A percentile compares a stretch with the other conserved stretches of the same genome.
These are phyloP conservation scores for Alloscopus bannaensis DNA, from an alignment of 2,888 invertebrate genomes.

Conservation along the genomic window DNA sequence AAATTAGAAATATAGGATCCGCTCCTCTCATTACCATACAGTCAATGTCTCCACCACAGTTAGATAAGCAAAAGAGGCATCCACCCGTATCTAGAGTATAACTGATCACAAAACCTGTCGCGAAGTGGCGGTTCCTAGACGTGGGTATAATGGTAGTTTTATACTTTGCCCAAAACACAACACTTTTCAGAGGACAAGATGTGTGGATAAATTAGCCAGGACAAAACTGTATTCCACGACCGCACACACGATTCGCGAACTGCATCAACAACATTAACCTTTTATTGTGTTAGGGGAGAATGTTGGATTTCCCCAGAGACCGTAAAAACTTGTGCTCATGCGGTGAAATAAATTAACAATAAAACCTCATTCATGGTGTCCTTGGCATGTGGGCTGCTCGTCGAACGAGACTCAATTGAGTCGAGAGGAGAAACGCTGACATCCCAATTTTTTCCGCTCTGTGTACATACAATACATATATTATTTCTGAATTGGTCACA, in stretches of 20 bases:
- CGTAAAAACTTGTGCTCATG: constrained; percentile 54
- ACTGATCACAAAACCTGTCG: no score
- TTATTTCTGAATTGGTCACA: neutral
- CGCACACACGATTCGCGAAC: neutral
- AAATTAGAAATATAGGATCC: no score
- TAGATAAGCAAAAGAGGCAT: no score
- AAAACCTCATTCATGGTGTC: constrained; percentile 53
- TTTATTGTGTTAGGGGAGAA: constrained; percentile 47
- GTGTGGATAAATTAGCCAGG: constrained; percentile 48
- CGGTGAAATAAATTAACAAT: constrained; percentile 61
- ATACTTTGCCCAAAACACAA: no score
- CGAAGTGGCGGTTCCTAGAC: no score
- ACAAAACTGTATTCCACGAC: constrained; percentile 11
- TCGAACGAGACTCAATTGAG: constrained; percentile 9
- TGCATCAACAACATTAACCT: constrained; percentile 53
- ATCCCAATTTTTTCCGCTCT: constrained; percentile 38
- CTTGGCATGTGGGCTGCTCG: constrained; percentile 45
- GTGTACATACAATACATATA: constrained; percentile 4
- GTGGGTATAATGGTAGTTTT: no score
- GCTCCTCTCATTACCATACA: no score
- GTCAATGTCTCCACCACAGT: no score
- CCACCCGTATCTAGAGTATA: no score
- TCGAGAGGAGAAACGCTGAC: constrained; percentile 40
- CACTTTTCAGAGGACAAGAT: constrained; percentile 36
- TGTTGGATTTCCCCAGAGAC: constrained; percentile 56